Percentiles rank a stretch among this genome's conserved stretches.
Conservation (phyloP, 2,888 invertebrate genomes). For the Cheilosia pagana region DNA sequence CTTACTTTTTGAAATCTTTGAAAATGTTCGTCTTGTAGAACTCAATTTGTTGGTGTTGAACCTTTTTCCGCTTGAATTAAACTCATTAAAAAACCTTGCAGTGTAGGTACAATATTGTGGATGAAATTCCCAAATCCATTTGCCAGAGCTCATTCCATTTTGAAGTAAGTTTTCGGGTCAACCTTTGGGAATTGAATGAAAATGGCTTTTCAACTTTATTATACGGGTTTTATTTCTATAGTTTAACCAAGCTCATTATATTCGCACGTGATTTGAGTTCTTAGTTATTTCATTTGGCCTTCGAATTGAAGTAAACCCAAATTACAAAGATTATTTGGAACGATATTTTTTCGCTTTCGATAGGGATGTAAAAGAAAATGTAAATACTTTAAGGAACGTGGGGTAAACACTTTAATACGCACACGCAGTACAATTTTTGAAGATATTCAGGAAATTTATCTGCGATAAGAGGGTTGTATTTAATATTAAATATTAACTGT, state of each 20-base stretch:
- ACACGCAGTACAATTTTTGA: too few species aligned
- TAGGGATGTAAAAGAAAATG: too few species aligned
- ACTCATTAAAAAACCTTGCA: conserved; percentile 31
- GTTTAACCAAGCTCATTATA: conserved; percentile 24
- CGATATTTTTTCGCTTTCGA: too few species aligned
- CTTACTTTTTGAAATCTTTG: too few species aligned
- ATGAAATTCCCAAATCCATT: conserved; percentile 37
- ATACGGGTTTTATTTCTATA: conserved; percentile 27
- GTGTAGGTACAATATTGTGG: conserved; percentile 7
- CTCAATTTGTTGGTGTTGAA: conserved; percentile 20
- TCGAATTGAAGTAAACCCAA: not conserved
- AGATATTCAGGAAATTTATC: too few species aligned
- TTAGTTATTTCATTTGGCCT: conserved; percentile 8
- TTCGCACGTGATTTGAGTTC: conserved; percentile 38
- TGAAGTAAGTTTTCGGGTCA: conserved; percentile 13
- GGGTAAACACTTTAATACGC: too few species aligned
- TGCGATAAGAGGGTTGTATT: too few species aligned
- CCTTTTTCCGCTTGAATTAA: conserved; percentile 31
- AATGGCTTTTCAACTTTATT: conserved; percentile 35
- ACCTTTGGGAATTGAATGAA: conserved; percentile 20
- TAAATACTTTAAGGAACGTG: too few species aligned
- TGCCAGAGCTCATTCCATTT: conserved; percentile 10
- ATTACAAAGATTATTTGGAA: not conserved
- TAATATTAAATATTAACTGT: too few species aligned
- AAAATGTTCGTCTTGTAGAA: too few species aligned